Evolutionary conservation across 2,888 invertebrate genomes (phyloP).

Genomic region (Biston stratarius): DNA sequence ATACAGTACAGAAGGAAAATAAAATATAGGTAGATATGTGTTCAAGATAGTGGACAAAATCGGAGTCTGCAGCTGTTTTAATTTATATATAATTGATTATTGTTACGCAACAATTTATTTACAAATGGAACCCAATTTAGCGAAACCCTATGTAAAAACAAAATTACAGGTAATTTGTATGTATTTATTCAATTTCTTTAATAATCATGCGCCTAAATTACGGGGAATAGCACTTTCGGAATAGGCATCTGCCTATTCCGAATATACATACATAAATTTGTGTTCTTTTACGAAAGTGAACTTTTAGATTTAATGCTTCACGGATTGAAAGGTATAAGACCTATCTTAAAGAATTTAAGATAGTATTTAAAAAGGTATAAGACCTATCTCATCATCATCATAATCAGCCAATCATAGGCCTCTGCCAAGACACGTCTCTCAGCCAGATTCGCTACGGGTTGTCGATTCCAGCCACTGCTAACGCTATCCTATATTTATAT

Average conservation of each 20-base stretch:
- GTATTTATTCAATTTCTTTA: constrained; percentile 33
- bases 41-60: neutral
- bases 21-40: neutral
- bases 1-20: too few relatives aligned
- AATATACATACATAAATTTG: neutral
- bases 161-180: constrained; percentile 26
- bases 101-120: constrained; percentile 9
- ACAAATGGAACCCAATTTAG: constrained; percentile 8
- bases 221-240: constrained; percentile 9
- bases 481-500: too few relatives aligned
- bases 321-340: neutral
- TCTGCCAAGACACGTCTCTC: too few relatives aligned
- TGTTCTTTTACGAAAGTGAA: neutral
- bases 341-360: too few relatives aligned
- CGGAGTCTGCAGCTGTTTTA: neutral
- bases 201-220: constrained; percentile 16
- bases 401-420: too few relatives aligned
- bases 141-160: constrained; percentile 7
- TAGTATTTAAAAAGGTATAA: neutral
- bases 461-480: too few relatives aligned
- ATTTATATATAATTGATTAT: constrained; percentile 1
- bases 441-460: too few relatives aligned
- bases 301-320: neutral
- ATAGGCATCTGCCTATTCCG: too few relatives aligned
- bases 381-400: neutral